phyloP scores from a whole-genome alignment of 1,140 invertebrate species.

The Drosophila simulans region DNA sequence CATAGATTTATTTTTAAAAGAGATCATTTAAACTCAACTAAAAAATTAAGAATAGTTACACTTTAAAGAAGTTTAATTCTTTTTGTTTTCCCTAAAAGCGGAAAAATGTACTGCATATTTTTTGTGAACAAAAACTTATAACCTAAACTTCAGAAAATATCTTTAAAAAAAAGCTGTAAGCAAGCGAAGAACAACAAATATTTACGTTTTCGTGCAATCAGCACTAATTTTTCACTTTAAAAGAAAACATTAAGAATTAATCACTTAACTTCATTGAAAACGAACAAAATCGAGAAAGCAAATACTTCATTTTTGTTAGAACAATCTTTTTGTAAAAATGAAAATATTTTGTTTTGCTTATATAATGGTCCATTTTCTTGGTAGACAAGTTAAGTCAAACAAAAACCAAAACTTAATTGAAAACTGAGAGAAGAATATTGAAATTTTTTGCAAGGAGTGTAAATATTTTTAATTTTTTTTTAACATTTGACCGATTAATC shows the following conservation, averaged over 20 bases:
- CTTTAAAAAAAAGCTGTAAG: no score
- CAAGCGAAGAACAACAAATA: no score
- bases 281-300: not conserved
- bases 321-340: conserved; percentile 15
- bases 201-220: no score
- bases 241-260: not conserved
- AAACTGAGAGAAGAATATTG: not conserved
- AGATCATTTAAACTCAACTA: not conserved
- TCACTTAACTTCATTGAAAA: not conserved
- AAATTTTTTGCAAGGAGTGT: not conserved
- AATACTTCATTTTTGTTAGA: conserved; percentile 23
- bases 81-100: not conserved
- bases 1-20: not conserved
- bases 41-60: not conserved
- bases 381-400: not conserved
- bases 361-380: conserved; percentile 3
- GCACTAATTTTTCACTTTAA: not conserved
- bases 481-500: not conserved
- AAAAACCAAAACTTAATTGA: not conserved
- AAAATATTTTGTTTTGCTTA: conserved; percentile 5
- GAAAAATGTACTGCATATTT: not conserved
- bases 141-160: no score
- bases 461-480: not conserved
- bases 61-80: not conserved
- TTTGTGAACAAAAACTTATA: not conserved